Conservation (phyloP, 2,888 invertebrate genomes). For the Dioctria rufipes region DNA sequence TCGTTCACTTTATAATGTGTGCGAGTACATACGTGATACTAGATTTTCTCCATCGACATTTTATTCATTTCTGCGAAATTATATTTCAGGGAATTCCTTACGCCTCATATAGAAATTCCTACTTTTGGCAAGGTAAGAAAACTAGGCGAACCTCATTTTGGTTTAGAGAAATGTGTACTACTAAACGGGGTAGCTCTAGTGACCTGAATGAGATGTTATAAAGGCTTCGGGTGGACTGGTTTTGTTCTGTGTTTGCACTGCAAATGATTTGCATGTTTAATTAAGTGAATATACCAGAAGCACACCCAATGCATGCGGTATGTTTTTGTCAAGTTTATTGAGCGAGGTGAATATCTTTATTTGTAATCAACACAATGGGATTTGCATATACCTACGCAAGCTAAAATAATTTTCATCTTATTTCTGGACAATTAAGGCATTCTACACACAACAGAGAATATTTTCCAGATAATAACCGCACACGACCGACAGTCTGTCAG, state of each 20-base stretch:
- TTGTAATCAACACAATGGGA: too few relatives aligned
- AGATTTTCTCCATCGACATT: slow-evolving; percentile 1
- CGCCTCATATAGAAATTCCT: neutral
- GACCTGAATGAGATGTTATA: slow-evolving; percentile 13
- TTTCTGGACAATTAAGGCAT: too few relatives aligned
- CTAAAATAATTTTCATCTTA: too few relatives aligned
- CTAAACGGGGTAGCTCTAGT: slow-evolving; percentile 17
- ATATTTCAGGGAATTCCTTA: slow-evolving; percentile 5
- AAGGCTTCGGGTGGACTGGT: slow-evolving; percentile 21
- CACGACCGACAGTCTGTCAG: too few relatives aligned
- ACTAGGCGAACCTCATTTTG: slow-evolving; percentile 23
- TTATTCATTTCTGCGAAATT: slow-evolving; percentile 18
- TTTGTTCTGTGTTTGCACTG: neutral
- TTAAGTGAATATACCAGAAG: neutral
- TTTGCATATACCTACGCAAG: too few relatives aligned
- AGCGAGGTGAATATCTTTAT: too few relatives aligned
- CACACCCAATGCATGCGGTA: too few relatives aligned
- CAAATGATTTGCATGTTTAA: neutral
- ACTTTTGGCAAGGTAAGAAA: slow-evolving; percentile 18
- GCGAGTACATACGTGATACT: neutral
- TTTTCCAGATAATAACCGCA: too few relatives aligned
- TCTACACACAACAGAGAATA: too few relatives aligned
- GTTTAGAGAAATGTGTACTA: neutral
- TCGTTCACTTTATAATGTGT: neutral
- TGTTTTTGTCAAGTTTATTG: too few relatives aligned